Evolutionary conservation across 2,113 vertebrate genomes (phyloP).

Genomic region (Strigops habroptila): DNA sequence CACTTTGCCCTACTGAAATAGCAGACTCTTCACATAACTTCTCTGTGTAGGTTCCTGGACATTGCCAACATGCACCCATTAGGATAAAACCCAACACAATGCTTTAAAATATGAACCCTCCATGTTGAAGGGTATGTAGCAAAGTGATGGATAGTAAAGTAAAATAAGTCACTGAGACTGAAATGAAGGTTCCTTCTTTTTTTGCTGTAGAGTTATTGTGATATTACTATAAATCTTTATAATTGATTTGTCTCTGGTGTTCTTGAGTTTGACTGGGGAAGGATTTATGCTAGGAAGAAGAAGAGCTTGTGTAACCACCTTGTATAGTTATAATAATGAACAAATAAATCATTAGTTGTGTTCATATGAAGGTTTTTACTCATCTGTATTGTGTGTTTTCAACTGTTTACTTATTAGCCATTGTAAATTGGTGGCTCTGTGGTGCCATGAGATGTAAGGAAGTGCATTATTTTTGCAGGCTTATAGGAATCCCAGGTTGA

Average conservation of each 20-base stretch:
- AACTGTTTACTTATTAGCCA: accelerated
- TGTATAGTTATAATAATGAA: background rate
- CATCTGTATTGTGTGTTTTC: background rate
- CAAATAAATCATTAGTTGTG: background rate
- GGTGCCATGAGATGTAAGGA: background rate
- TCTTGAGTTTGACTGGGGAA: background rate
- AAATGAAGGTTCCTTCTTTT: background rate
- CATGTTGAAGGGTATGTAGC: background rate
- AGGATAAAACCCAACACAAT: background rate
- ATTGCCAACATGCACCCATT: background rate
- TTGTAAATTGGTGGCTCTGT: background rate
- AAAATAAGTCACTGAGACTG: background rate
- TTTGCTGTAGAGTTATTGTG: background rate
- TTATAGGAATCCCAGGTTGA: background rate
- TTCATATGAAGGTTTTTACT: background rate
- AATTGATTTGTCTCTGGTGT: background rate
- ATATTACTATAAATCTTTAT: background rate
- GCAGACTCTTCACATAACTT: background rate
- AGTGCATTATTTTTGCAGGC: background rate
- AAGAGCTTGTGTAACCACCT: background rate
- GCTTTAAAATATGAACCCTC: background rate
- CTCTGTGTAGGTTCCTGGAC: background rate
- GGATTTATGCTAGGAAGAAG: background rate
- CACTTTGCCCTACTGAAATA: background rate
- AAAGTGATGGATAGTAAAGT: background rate